These are phyloP conservation scores for Notarius quadriscutis DNA, from an alignment of 2,113 vertebrate species.

Conservation along the genomic window DNA sequence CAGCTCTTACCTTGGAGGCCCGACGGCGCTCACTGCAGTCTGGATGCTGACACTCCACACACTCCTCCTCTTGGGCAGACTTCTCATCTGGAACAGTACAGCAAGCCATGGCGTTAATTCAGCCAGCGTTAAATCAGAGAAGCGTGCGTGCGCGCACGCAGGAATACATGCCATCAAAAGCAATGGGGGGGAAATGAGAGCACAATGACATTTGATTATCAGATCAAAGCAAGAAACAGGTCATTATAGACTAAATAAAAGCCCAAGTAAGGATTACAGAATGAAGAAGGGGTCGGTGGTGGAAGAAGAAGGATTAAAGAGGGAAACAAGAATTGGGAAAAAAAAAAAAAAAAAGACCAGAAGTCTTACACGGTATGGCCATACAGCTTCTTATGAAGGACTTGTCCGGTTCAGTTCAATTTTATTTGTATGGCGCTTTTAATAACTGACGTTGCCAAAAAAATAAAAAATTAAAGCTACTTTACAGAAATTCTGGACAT, in stretches of 20 bases:
- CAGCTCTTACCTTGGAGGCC: conserved; percentile 80
- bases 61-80: conserved; percentile 77
- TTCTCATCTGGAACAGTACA: conserved; percentile 77
- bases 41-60: conserved; percentile 80
- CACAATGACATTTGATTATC: background rate
- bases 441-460: background rate
- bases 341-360: background rate
- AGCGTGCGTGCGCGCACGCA: conserved; percentile 28
- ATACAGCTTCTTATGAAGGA: background rate
- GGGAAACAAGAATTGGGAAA: conserved; percentile 3
- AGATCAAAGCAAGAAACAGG: background rate
- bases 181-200: background rate
- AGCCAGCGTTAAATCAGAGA: conserved; percentile 34
- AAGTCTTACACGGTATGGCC: conserved; percentile 4
- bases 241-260: background rate
- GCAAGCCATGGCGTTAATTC: conserved; percentile 45
- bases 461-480: too few species aligned
- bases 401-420: background rate
- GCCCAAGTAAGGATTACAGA: background rate
- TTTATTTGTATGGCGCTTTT: background rate
- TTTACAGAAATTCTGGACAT: background rate
- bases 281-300: background rate
- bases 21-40: conserved; percentile 78
- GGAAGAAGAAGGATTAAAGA: conserved; percentile 29
- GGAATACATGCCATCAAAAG: conserved; percentile 48